Base-by-base conservation (phyloP, 2,888 invertebrate species). In the Lepidocyrtinus sp. region DNA sequence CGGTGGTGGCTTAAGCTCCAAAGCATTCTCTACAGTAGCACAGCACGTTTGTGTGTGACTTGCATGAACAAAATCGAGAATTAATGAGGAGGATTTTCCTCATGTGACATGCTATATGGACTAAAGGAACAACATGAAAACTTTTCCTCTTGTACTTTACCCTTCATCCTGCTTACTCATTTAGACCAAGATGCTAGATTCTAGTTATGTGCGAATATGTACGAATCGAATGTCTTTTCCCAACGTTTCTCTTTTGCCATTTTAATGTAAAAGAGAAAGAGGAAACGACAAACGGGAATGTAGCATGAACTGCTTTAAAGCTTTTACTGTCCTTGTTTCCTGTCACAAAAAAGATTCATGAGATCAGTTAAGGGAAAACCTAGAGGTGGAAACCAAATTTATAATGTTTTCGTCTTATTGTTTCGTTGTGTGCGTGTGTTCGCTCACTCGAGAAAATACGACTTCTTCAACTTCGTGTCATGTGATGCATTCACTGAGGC, bases 331-430 rank as follows among this genome's bases (percentile, higher is more conserved):
- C 75, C 75, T 75, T 68, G 75, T 75, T 75, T 45, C 50, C 62
- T 75, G 75, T 75, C 75, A 75, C 67, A 75, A 25, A 75, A n/a
- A 61, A 75, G 75, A 75, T 75, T 75, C 75, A 75, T 75, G 75
- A 22, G 75, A 75, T 75, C 75, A 75, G 75, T 67, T 75, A 68
- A 62, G 68, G 68, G 68, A 55, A 55, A n/a, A n/a, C n/a, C n/a
- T n/a, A n/a, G 45, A 68, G 67, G 25, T 75, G 68, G 25, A 74
- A 45, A 75, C 68, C 67, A 61, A n/a, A 25, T 61, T 68, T 45
- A 67, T 75, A 55, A 17, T 24, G 68, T 55, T 55, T n/a, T 19
- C 45, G 55, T 17, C 46, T 67, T 5, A 22, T 1, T 12, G 7
- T n/a, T n/a, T n/a, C n/a, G n/a, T 2, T 63, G 1, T 2, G 5